These are phyloP conservation scores for Latheticus oryzae DNA, from an alignment of 2,888 invertebrate species.

Conservation along the genomic window DNA sequence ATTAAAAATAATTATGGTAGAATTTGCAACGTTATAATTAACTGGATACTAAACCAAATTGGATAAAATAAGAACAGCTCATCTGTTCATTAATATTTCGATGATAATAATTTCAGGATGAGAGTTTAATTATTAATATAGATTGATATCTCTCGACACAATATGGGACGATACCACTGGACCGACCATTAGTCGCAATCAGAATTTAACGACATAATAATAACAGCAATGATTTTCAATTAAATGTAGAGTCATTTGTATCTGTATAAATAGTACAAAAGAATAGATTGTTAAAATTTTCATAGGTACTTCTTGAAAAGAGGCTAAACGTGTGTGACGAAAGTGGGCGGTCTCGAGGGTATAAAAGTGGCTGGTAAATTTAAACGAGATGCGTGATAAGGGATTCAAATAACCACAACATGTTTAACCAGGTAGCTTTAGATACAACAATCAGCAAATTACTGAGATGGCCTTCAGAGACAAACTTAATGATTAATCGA, in stretches of 20 bases:
- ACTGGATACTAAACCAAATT: constrained; percentile 1
- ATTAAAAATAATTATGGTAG: constrained; percentile 31
- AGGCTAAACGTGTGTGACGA: constrained; percentile 34
- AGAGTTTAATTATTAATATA: constrained; percentile 22
- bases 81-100: constrained; percentile 4
- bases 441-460: constrained; percentile 25
- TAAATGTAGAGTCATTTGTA: constrained; percentile 14
- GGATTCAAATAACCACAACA: constrained; percentile 33
- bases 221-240: constrained; percentile 23
- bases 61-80: constrained; percentile 8
- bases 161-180: constrained; percentile 3
- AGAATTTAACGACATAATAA: constrained; percentile 25
- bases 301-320: constrained; percentile 33
- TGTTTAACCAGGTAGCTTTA: constrained; percentile 15
- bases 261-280: constrained; percentile 10
- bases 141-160: constrained; percentile 24
- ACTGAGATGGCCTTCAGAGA: not conserved
- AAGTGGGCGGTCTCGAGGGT: constrained; percentile 34
- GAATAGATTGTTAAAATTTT: constrained; percentile 37
- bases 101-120: constrained; percentile 7
- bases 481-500: too few relatives aligned
- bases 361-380: constrained; percentile 39
- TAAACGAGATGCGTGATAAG: constrained; percentile 40
- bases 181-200: constrained; percentile 17
- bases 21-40: constrained; percentile 13